These are phyloP conservation scores for Eurypyga helias DNA, from an alignment of 2,113 vertebrate species.

Conservation along the genomic window DNA sequence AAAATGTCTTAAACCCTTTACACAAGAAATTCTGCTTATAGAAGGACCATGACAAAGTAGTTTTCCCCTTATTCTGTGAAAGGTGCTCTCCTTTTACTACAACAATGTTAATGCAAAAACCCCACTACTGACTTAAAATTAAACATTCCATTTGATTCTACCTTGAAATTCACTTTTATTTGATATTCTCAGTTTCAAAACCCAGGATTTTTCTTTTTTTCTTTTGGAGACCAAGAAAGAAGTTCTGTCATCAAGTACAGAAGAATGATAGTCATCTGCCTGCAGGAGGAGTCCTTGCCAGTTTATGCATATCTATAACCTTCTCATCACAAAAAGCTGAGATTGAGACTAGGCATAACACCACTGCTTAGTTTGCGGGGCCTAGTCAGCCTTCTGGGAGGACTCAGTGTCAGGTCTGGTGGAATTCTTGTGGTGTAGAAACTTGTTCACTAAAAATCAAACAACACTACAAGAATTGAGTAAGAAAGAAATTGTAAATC, in stretches of 20 bases:
- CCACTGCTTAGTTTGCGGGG: fast-evolving
- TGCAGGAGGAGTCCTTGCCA: background rate
- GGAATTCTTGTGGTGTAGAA: background rate
- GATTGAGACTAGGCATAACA: background rate
- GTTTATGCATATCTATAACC: background rate
- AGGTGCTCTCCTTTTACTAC: background rate
- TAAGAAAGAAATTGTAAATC: background rate
- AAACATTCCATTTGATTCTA: background rate
- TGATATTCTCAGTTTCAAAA: background rate
- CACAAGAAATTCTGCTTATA: background rate
- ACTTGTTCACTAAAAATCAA: background rate
- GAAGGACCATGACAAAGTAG: background rate
- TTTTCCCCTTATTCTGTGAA: background rate
- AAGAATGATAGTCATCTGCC: background rate
- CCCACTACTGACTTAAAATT: background rate
- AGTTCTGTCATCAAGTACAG: background rate
- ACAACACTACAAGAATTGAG: fast-evolving
- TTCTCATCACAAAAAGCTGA: background rate
- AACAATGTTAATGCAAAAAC: background rate
- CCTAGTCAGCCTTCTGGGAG: background rate
- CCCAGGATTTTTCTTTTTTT: fast-evolving
- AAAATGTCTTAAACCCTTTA: background rate
- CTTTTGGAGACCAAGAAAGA: background rate
- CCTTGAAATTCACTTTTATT: background rate
- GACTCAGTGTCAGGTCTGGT: too few species aligned